Conservation (phyloP, 2,888 invertebrate species). For the Panzeria rudis region DNA sequence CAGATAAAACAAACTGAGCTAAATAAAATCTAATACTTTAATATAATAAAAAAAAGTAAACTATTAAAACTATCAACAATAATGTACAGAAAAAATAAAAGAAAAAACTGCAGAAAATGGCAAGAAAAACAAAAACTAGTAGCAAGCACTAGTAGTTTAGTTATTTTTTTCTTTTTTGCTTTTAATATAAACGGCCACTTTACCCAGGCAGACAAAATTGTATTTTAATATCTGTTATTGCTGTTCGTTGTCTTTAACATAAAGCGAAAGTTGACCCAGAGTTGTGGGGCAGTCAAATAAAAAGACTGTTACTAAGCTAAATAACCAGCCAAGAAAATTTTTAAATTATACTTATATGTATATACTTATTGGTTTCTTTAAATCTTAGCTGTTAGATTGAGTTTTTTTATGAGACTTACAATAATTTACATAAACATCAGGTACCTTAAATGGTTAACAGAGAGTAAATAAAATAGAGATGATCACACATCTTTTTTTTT, state of each 20-base stretch:
- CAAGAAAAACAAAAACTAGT: slow-evolving; percentile 41
- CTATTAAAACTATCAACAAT: slow-evolving; percentile 20
- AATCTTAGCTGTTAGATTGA: neutral
- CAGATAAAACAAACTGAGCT: neutral
- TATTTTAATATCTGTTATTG: slow-evolving; percentile 28
- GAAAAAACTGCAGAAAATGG: neutral
- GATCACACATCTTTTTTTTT: neutral
- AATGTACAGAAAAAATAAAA: neutral
- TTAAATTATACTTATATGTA: slow-evolving; percentile 23
- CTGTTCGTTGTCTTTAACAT: slow-evolving; percentile 63
- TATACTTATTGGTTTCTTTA: slow-evolving; percentile 1
- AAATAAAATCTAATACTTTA: neutral
- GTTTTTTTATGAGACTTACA: neutral
- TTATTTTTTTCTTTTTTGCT: neutral
- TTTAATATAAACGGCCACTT: slow-evolving; percentile 3
- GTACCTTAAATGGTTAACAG: slow-evolving; percentile 53
- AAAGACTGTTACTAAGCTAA: slow-evolving; percentile 34
- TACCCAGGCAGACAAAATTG: slow-evolving; percentile 38
- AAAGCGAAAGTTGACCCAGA: slow-evolving; percentile 82
- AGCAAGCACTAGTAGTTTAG: slow-evolving; percentile 34
- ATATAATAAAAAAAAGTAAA: slow-evolving; percentile 8
- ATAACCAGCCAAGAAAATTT: slow-evolving; percentile 31
- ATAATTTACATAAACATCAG: slow-evolving; percentile 68
- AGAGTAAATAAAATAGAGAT: slow-evolving; percentile 15
- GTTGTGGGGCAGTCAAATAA: slow-evolving; percentile 67